Conservation (phyloP, 2,113 vertebrate genomes). For the Baryphthengus martii region DNA sequence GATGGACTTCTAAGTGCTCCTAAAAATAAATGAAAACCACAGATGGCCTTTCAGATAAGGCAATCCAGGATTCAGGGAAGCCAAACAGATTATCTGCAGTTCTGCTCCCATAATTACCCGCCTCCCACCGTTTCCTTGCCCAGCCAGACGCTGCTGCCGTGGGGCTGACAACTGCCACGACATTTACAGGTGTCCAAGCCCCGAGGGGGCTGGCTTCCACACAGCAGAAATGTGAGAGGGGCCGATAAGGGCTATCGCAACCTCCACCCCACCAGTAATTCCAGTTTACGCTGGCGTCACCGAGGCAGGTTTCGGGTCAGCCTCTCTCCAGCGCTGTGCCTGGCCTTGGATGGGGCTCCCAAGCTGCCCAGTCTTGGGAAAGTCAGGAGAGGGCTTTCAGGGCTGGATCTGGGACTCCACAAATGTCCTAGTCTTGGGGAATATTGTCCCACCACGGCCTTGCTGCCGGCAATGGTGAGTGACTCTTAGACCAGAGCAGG, state of each 20-base stretch:
- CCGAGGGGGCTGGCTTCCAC: neutral
- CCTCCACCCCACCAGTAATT: neutral
- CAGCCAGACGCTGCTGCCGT: neutral
- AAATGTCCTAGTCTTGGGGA: neutral
- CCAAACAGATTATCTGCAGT: neutral
- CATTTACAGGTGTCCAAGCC: neutral
- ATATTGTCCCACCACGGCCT: fast-evolving
- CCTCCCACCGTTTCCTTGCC: neutral
- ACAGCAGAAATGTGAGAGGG: neutral
- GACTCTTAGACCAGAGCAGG: neutral
- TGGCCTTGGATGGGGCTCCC: fast-evolving
- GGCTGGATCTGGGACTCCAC: neutral
- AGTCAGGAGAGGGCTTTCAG: neutral
- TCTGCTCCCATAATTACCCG: neutral
- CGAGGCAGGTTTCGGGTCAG: neutral
- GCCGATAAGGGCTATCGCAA: neutral
- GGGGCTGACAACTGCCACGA: neutral
- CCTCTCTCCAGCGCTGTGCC: neutral
- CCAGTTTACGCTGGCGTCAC: neutral
- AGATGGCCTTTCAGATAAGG: constrained; percentile 61
- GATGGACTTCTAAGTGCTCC: constrained; percentile 33
- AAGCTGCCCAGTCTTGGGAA: neutral
- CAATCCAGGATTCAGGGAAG: neutral
- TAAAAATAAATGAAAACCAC: constrained; percentile 43
- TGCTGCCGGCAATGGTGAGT: neutral